Base-by-base conservation (phyloP, 2,797 vertebrate species). In the Benthosema pterotum region DNA sequence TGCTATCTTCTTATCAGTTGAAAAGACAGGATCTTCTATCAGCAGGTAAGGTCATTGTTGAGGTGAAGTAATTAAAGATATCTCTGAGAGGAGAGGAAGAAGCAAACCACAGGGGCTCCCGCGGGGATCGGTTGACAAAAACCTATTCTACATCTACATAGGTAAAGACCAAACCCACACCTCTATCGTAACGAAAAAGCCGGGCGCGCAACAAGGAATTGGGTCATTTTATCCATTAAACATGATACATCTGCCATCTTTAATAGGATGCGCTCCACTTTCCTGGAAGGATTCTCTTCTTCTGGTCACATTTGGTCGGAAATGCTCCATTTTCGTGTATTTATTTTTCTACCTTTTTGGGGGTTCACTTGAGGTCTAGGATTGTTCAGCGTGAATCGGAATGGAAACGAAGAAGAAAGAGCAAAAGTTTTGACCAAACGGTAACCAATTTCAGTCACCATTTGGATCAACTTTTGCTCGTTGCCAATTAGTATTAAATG, bases 161-260 rank as follows among this genome's bases (percentile, higher is more conserved):
- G 82, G 73, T 70, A 74, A 73, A 74, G 32, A 71, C 25, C 72
- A 59, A 18, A 57, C 42, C 14, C 50, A 32, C 68, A 51, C n/a
- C n/a, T 45, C 42, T 11, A 38, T 51, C 14, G 43, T 48, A 63
- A 50, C n/a, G n/a, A 52, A 67, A 65, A 62, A 32, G 28, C 28
- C 59, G 60, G 17, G 57, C n/a, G 53, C 62, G 48, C 60, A 47
- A 47, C 77, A 6, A 74, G 58, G 75, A 81, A 86, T 85, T 87
- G 76, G 85, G 89, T 88, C 72, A 76, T 78, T 85, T 77, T 71
- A 73, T 85, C 79, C 87, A 87, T 88, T 88, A 88, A 83, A 88
- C 52, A 71, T 85, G 79, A 88, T 82, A 65, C 73, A 83, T 83
- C 71, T 83, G 76, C 72, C 50, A 58, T 80, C 69, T 63, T 38